These are phyloP conservation scores for Macheiramphus alcinus DNA, from an alignment of 2,113 vertebrate species.

Conservation along the genomic window DNA sequence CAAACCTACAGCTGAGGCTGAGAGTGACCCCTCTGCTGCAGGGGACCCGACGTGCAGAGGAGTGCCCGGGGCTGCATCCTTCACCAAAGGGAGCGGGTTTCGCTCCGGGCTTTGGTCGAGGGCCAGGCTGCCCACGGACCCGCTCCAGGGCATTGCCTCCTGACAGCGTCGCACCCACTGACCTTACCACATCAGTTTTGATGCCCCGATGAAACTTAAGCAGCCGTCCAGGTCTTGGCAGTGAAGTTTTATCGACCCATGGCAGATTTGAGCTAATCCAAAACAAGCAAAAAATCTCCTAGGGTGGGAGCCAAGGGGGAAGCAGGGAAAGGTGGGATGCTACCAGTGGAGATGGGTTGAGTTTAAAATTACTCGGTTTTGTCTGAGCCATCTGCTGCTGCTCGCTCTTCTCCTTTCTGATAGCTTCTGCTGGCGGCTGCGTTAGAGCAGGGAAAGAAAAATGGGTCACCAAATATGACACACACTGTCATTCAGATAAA, in stretches of 20 bases:
- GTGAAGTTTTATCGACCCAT: accelerated
- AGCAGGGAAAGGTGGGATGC: neutral
- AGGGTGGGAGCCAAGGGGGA: neutral
- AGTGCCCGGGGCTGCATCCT: neutral
- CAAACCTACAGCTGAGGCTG: neutral
- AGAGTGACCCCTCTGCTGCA: neutral
- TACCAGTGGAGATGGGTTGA: accelerated
- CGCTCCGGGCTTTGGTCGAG: neutral
- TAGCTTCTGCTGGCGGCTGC: neutral
- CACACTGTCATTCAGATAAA: neutral
- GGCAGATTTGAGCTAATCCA: neutral
- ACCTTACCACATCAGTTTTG: accelerated
- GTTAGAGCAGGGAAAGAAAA: neutral
- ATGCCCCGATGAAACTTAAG: accelerated
- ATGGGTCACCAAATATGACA: accelerated
- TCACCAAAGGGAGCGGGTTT: accelerated
- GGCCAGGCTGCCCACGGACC: neutral
- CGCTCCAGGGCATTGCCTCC: neutral
- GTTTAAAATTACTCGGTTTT: accelerated
- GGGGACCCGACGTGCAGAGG: accelerated
- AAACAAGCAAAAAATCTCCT: neutral
- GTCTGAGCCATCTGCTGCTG: neutral
- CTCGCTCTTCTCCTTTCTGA: neutral
- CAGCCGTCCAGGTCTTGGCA: accelerated
- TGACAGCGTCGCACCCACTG: accelerated